Conservation (phyloP, 2,888 invertebrate genomes). For the Alsophila aescularia region DNA sequence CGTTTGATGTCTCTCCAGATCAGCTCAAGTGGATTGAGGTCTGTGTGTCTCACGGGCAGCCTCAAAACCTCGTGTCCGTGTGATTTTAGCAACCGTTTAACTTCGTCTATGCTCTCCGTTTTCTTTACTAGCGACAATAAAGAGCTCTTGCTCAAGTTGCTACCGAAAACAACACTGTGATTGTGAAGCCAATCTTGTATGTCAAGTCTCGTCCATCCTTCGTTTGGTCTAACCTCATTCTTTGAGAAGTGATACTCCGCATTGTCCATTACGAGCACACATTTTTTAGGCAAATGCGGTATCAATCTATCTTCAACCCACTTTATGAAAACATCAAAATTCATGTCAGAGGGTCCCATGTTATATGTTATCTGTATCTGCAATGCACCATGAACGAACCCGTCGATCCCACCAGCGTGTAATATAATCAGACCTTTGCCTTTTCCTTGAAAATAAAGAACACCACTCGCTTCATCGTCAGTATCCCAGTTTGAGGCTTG, state of each 20-base stretch:
- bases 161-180: background rate
- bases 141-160: background rate
- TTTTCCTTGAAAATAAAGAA: background rate
- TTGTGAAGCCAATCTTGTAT: background rate
- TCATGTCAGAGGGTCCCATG: background rate
- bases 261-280: background rate
- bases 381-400: background rate
- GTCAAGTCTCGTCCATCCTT: background rate
- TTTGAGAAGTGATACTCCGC: background rate
- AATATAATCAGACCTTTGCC: background rate
- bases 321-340: background rate
- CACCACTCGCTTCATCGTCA: background rate
- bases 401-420: background rate
- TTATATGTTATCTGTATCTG: background rate
- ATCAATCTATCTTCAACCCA: background rate
- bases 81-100: background rate
- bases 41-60: background rate
- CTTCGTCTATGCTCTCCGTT: background rate
- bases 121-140: background rate
- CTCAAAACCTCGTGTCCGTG: background rate
- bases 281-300: background rate
- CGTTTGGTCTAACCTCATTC: background rate
- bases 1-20: background rate
- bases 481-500: background rate
- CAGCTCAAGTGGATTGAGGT: background rate